These are phyloP conservation scores for Alethe castanea DNA, from an alignment of 2,113 vertebrate species.

Conservation along the genomic window DNA sequence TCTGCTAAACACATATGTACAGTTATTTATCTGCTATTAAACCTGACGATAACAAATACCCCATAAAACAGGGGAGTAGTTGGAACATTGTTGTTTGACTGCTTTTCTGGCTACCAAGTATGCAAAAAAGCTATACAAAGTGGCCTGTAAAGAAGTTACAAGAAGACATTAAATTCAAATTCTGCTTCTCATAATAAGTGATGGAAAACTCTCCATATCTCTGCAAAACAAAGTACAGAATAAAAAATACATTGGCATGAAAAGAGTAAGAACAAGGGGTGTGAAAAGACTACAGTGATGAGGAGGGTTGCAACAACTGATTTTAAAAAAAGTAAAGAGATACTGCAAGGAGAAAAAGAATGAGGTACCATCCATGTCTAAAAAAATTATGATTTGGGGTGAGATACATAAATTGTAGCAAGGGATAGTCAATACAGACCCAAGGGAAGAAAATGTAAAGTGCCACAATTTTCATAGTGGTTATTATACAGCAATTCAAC, in stretches of 20 bases:
- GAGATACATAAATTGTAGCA: background rate
- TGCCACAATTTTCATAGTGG: background rate
- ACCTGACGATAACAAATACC: background rate
- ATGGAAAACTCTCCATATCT: background rate
- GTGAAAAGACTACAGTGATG: background rate
- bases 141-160: background rate
- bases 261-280: background rate
- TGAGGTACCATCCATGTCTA: background rate
- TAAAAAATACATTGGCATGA: background rate
- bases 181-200: background rate
- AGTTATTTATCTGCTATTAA: background rate
- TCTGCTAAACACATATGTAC: background rate
- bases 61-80: background rate
- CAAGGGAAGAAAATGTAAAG: background rate
- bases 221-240: background rate
- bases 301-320: background rate
- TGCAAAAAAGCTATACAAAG: fast-evolving
- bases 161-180: background rate
- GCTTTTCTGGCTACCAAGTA: background rate
- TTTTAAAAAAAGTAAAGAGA: background rate
- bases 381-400: background rate
- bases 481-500: background rate
- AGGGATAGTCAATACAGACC: background rate
- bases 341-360: background rate
- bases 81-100: background rate